Conservation (phyloP, 1,140 invertebrate species). For the Limonius californicus region DNA sequence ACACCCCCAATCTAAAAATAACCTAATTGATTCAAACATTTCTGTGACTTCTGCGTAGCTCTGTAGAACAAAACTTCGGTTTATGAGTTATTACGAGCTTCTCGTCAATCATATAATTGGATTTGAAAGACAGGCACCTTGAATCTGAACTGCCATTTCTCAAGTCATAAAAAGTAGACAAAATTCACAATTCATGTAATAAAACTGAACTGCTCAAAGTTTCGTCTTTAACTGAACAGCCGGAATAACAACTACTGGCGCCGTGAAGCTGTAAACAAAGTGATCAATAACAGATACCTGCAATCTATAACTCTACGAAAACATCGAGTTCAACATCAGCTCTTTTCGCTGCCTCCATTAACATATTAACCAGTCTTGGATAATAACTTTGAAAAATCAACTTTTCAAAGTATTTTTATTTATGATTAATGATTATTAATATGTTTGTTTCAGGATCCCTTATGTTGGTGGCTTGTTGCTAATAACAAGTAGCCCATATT, state of each 20-base stretch:
- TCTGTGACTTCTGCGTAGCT: too few relatives aligned
- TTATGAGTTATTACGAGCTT: too few relatives aligned
- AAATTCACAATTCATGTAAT: slow-evolving; percentile 7
- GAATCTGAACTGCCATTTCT: neutral
- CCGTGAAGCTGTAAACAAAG: slow-evolving; percentile 25
- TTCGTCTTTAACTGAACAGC: slow-evolving; percentile 4
- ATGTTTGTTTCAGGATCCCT: too few relatives aligned
- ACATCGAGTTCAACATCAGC: slow-evolving; percentile 20
- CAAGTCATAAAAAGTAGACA: neutral
- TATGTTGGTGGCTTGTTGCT: too few relatives aligned
- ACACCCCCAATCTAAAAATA: too few relatives aligned
- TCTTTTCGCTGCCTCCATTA: slow-evolving; percentile 20
- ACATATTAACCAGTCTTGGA: neutral
- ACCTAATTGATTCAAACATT: too few relatives aligned
- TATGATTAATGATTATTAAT: too few relatives aligned
- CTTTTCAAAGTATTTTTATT: too few relatives aligned
- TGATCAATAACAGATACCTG: slow-evolving; percentile 31
- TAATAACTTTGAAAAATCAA: too few relatives aligned
- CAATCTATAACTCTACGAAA: slow-evolving; percentile 27
- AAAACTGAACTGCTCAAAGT: slow-evolving; percentile 7
- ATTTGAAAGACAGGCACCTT: neutral
- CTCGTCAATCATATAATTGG: too few relatives aligned
- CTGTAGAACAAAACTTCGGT: too few relatives aligned
- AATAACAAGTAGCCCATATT: too few relatives aligned
- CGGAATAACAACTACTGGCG: slow-evolving; percentile 14